Conservation (phyloP, 2,888 invertebrate species). For the Dasysyrphus tricinctus region DNA sequence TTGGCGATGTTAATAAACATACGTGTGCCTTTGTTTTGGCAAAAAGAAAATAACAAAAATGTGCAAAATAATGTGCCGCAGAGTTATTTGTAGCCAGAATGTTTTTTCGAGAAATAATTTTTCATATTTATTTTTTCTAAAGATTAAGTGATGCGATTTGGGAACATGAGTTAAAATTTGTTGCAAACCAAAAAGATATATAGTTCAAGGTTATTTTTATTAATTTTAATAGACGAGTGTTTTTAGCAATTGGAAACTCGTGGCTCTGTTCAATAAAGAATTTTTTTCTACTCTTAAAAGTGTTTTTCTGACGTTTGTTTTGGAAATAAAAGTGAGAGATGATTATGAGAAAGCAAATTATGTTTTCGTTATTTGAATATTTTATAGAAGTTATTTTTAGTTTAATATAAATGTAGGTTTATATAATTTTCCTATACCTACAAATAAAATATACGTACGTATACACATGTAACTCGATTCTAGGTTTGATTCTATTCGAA, state of each 20-base stretch:
- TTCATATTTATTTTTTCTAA: slow-evolving; percentile 27
- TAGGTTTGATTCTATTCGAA: no score
- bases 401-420: no score
- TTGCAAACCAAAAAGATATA: not conserved
- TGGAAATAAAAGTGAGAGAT: not conserved
- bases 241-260: slow-evolving; percentile 11
- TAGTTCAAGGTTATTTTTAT: slow-evolving; percentile 42
- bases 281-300: not conserved
- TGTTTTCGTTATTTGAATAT: not conserved
- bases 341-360: not conserved
- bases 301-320: not conserved
- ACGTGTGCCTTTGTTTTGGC: slow-evolving; percentile 56
- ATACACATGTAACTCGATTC: no score
- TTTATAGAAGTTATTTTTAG: not conserved
- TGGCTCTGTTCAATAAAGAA: not conserved
- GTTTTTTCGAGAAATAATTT: slow-evolving; percentile 2
- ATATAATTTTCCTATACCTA: no score
- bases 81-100: slow-evolving; percentile 21
- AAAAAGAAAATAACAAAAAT: slow-evolving; percentile 32
- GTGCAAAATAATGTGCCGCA: slow-evolving; percentile 45
- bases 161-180: slow-evolving; percentile 11
- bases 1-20: slow-evolving; percentile 1
- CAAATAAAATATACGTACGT: no score
- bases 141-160: slow-evolving; percentile 27
- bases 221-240: not conserved